phyloP scores from a whole-genome alignment of 2,113 vertebrate species.

The Aleadryas rufinucha region DNA sequence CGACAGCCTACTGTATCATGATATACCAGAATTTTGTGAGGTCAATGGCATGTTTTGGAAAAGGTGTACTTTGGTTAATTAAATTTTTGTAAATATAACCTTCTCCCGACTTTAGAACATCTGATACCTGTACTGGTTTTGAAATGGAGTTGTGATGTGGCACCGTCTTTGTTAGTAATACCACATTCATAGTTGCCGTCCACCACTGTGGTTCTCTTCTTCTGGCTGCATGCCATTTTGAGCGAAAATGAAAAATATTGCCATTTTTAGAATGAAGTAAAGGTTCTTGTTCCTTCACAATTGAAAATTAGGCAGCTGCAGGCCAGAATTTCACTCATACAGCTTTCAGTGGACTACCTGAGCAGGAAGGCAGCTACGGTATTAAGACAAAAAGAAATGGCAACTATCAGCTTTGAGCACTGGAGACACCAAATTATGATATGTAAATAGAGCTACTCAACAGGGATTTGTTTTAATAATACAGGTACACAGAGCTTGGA shows the following conservation, averaged over 20 bases:
- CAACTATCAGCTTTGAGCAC: constrained; percentile 21
- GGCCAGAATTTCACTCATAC: constrained; percentile 61
- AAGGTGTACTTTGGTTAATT: neutral
- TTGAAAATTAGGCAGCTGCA: constrained; percentile 59
- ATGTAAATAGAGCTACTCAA: neutral
- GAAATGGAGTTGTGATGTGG: neutral
- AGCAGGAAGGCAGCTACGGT: constrained; percentile 19
- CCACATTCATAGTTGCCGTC: neutral
- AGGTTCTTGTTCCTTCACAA: constrained; percentile 32
- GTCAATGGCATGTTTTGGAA: neutral
- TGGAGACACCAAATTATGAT: neutral
- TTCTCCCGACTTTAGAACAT: neutral
- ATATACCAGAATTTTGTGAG: neutral
- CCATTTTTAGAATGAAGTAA: neutral
- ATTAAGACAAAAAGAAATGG: constrained; percentile 21
- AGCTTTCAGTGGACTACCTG: constrained; percentile 64
- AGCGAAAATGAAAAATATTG: constrained; percentile 30
- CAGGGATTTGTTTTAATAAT: neutral
- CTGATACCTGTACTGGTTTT: neutral
- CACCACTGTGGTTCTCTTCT: neutral
- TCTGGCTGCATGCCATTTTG: neutral
- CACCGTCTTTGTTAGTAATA: neutral
- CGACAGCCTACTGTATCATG: neutral
- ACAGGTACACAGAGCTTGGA: neutral
- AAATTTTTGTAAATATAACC: neutral